Conservation (phyloP, 2,888 invertebrate species). For the Drosophila rellima region DNA sequence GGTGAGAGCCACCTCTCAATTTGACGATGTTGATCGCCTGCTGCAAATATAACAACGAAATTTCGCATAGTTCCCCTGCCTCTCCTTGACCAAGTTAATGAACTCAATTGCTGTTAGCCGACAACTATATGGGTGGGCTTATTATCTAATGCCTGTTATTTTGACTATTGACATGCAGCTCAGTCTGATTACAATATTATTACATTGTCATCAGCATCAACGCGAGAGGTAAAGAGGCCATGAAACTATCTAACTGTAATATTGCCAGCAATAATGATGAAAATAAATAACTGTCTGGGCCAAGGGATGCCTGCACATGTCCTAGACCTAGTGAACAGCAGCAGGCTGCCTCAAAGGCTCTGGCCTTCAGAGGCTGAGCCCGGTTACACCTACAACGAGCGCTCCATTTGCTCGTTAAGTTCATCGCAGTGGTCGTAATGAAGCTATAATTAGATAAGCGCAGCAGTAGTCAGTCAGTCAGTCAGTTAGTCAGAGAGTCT, state of each 20-base stretch:
- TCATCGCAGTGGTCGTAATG: constrained; percentile 73
- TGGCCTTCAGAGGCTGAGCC: constrained; percentile 37
- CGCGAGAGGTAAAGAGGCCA: constrained; percentile 4
- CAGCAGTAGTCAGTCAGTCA: constrained; percentile 23
- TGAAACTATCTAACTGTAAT: constrained; percentile 40
- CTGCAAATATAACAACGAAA: constrained; percentile 44
- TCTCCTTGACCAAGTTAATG: constrained; percentile 25
- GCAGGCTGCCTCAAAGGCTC: constrained; percentile 15
- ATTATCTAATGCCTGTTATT: constrained; percentile 53
- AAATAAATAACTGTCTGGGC: constrained; percentile 58
- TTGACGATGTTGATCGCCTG: constrained; percentile 48
- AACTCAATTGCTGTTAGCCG: constrained; percentile 40
- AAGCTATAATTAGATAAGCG: constrained; percentile 81
- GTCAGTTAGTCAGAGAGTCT: constrained; percentile 8
- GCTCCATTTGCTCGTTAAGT: constrained; percentile 59
- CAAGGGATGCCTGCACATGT: constrained; percentile 30
- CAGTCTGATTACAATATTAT: constrained; percentile 55
- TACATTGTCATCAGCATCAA: constrained; percentile 44
- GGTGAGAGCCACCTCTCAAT: constrained; percentile 43
- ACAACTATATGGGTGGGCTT: constrained; percentile 41
- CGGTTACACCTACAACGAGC: constrained; percentile 30
- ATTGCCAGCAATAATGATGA: constrained; percentile 48
- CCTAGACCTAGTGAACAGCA: constrained; percentile 31
- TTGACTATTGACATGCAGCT: constrained; percentile 40
- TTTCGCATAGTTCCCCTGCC: constrained; percentile 15